phyloP scores from a whole-genome alignment of 1,140 invertebrate species.

The Hypsibius dujardini region DNA sequence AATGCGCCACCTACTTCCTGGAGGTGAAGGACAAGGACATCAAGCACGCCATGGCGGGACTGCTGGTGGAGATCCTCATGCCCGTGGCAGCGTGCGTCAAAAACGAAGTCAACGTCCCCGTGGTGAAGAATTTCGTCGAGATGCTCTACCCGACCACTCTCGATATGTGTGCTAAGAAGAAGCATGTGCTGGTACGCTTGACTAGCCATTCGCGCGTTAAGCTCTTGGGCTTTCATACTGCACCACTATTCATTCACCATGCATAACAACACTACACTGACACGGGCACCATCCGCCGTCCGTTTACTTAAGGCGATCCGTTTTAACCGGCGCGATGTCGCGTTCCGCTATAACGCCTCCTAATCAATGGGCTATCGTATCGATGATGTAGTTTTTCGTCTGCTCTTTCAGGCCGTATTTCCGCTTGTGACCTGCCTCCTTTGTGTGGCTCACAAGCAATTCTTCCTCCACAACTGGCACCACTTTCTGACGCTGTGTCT shows the following conservation, averaged over 20 bases:
- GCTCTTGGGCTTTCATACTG: neutral
- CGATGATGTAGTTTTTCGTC: slow-evolving; percentile 21
- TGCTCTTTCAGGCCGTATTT: slow-evolving; percentile 52
- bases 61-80: too few relatives aligned
- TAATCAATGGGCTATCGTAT: too few relatives aligned
- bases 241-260: too few relatives aligned
- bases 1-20: slow-evolving; percentile 88
- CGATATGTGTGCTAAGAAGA: slow-evolving; percentile 91
- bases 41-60: too few relatives aligned
- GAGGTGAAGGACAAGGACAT: slow-evolving; percentile 97
- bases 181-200: slow-evolving; percentile 56
- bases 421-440: slow-evolving; percentile 90
- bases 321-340: neutral
- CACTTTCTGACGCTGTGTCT: slow-evolving; percentile 93
- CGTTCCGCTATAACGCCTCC: slow-evolving; percentile 1
- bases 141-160: slow-evolving; percentile 85
- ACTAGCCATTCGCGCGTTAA: slow-evolving; percentile 13
- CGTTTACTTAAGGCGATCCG: slow-evolving; percentile 20
- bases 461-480: slow-evolving; percentile 94
- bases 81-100: slow-evolving; percentile 94
- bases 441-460: slow-evolving; percentile 90
- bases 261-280: neutral
- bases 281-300: slow-evolving; percentile 6
- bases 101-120: slow-evolving; percentile 95
- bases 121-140: slow-evolving; percentile 95